A percentile compares a stretch with the other conserved stretches of the same genome.
phyloP scores from a whole-genome alignment of 2,797 vertebrate species.

The Acrossocheilus fasciatus region DNA sequence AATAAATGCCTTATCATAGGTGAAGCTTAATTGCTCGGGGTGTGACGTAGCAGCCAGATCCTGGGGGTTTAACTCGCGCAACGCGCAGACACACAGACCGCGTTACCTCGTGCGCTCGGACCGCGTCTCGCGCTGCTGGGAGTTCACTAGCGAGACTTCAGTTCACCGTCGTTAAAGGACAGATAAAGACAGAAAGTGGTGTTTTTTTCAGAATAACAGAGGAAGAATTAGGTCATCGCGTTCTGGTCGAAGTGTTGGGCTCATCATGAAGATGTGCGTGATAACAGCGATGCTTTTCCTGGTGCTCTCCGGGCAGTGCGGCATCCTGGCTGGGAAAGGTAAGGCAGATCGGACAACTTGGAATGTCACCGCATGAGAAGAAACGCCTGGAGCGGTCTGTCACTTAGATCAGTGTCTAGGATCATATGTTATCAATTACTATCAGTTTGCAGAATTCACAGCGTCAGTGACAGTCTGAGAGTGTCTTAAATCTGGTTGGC shows the following conservation, averaged over 20 bases:
- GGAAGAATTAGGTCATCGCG: slow-evolving; percentile 57
- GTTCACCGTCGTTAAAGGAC: slow-evolving; percentile 45
- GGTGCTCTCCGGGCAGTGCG: slow-evolving; percentile 75
- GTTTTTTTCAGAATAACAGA: slow-evolving; percentile 54
- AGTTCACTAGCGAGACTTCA: slow-evolving; percentile 48
- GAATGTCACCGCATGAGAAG: slow-evolving; percentile 39
- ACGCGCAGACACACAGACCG: slow-evolving; percentile 43
- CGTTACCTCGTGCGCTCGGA: slow-evolving; percentile 48
- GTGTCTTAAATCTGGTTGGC: slow-evolving; percentile 6
- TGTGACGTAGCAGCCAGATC: slow-evolving; percentile 76
- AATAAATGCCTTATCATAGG: slow-evolving; percentile 27
- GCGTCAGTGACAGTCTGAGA: not conserved
- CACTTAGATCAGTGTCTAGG: not conserved
- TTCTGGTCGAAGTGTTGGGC: slow-evolving; percentile 45
- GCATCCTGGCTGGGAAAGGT: slow-evolving; percentile 85
- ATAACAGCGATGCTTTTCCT: slow-evolving; percentile 67
- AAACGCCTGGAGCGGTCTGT: slow-evolving; percentile 10
- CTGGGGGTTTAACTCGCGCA: slow-evolving; percentile 35
- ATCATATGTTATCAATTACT: not conserved
- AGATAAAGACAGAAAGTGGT: slow-evolving; percentile 29
- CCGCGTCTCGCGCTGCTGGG: slow-evolving; percentile 45
- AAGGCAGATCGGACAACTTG: slow-evolving; percentile 67
- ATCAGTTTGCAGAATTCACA: slow-evolving; percentile 9
- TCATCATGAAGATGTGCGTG: slow-evolving; percentile 69
- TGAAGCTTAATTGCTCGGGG: slow-evolving; percentile 60